A percentile compares a stretch with the other conserved stretches of the same genome.
Conservation (phyloP, 1,140 invertebrate species). For the Delia radicum region DNA sequence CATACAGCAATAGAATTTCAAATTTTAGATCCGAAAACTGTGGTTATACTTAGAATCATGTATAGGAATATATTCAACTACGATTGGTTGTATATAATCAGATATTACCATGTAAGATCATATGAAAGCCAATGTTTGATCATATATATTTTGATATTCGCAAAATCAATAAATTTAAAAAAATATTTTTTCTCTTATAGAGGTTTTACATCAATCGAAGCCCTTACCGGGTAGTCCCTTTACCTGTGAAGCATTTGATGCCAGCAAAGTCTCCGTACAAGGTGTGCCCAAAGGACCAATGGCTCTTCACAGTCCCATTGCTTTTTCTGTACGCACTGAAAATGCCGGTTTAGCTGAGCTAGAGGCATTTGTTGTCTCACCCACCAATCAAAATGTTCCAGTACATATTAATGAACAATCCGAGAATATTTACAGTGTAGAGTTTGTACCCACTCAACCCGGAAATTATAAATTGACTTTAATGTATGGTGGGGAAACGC, state of each 20-base stretch:
- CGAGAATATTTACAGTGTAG: constrained; percentile 75
- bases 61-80: too few relatives aligned
- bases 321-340: constrained; percentile 82
- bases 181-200: constrained; percentile 53
- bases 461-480: constrained; percentile 89
- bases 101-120: too few relatives aligned
- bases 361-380: constrained; percentile 84
- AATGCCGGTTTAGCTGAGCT: constrained; percentile 88
- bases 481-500: constrained; percentile 77
- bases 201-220: constrained; percentile 90
- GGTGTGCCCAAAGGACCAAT: constrained; percentile 77
- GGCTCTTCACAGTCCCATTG: constrained; percentile 80
- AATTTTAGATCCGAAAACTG: too few relatives aligned
- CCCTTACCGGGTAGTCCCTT: constrained; percentile 94
- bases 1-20: too few relatives aligned
- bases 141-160: too few relatives aligned
- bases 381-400: constrained; percentile 82
- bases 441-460: constrained; percentile 82
- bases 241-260: constrained; percentile 92
- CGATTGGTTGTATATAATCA: too few relatives aligned
- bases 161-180: too few relatives aligned
- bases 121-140: too few relatives aligned
- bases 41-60: too few relatives aligned
- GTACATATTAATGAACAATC: constrained; percentile 75
- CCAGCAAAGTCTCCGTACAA: constrained; percentile 72